Percentiles rank a stretch among this genome's conserved stretches.
These are phyloP conservation scores for Glaucomys volans DNA, from an alignment of 2,113 vertebrate species.

Conservation along the genomic window DNA sequence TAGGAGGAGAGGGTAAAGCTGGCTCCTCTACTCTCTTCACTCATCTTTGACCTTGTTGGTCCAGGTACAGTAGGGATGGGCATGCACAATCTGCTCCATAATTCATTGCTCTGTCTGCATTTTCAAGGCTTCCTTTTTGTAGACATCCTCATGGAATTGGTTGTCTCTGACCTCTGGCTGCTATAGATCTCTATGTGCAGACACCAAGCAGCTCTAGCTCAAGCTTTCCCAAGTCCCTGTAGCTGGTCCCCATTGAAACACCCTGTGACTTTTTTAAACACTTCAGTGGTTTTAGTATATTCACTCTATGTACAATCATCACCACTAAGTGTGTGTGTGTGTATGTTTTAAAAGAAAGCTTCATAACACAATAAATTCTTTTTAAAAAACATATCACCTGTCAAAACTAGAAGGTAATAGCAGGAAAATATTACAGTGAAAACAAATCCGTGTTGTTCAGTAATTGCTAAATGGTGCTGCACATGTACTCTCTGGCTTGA, in stretches of 20 bases:
- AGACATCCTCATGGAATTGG: neutral
- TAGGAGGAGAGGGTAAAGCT: neutral
- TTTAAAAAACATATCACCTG: neutral
- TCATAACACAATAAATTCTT: neutral
- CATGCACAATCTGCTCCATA: neutral
- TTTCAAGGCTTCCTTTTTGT: neutral
- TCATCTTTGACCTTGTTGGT: neutral
- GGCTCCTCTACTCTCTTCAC: neutral
- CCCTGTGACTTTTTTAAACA: neutral
- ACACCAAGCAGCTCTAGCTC: neutral
- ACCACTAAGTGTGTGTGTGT: neutral
- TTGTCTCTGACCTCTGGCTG: neutral
- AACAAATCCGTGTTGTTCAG: neutral
- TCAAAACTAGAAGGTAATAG: constrained; percentile 14
- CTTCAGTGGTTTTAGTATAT: neutral
- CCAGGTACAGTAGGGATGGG: neutral
- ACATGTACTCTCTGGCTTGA: neutral
- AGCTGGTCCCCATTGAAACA: neutral
- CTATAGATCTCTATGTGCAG: neutral
- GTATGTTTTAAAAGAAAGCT: constrained; percentile 12
- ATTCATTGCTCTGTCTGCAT: neutral
- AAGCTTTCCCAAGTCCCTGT: neutral
- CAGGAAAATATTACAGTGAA: neutral
- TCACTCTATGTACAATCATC: neutral
- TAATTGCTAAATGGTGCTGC: neutral